Base-by-base conservation (phyloP, 2,797 vertebrate genomes). In the Rhabdomys pumilio region DNA sequence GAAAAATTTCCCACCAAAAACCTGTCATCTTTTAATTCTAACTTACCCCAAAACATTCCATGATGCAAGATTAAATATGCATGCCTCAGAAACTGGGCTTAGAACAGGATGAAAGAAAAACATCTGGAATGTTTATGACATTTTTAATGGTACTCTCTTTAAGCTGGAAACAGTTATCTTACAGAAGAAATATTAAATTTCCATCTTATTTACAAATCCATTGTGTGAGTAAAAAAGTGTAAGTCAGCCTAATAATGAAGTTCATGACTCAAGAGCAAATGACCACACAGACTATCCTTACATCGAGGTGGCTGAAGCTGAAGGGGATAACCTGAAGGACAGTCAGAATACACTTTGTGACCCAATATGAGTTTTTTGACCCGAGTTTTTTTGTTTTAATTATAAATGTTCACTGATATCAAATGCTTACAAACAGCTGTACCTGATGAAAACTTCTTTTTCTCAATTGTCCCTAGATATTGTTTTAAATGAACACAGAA, bases 141-240 rank as follows among this genome's bases (percentile, higher is more conserved):
- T 73, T 75, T 41, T 80, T 57, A 69, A 41, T 91, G 17, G 1
- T 75, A 90, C 81, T 53, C 19, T 90, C 61, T 50, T 87, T 90
- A 80, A 76, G 17, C 76, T 81, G 29, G 38, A 80, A 95, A 67
- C 0, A 77, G 4, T 41, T 94, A 75, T 22, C 1, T 73, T 72
- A 77, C 6, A 67, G 91, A 67, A 94, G 76, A 2, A 90, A 91
- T 44, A 53, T 53, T 31, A 94, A 77, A 77, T 76, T 84, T 76
- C 31, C 88, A 8, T 84, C 11, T 29, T 0, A 34, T 59, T 63
- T 59, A 65, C 0, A 63, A 31, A 81, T 83, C 38, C 0, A 8
- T 89, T 86, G 41, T 63, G 2, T 89, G 2, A 4, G 57, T 77
- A 26, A 91, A 89, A 86, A 84, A 31, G 41, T 50, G 1, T 88